A percentile compares a stretch with the other conserved stretches of the same genome.
These are phyloP conservation scores for Crocidura indochinensis DNA, from an alignment of 2,797 vertebrate species.

Conservation along the genomic window DNA sequence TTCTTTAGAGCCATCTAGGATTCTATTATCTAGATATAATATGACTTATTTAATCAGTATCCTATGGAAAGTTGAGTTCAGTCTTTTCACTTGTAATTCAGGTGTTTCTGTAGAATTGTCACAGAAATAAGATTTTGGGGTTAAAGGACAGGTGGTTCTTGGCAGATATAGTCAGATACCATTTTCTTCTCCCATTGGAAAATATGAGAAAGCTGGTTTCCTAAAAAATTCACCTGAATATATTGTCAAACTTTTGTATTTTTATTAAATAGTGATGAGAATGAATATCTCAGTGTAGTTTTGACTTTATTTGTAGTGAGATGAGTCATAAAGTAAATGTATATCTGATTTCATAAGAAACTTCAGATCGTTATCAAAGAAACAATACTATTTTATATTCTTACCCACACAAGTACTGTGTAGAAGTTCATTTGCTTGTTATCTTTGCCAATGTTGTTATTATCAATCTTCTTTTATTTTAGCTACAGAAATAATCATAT, in stretches of 20 bases:
- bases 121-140: slow-evolving; percentile 12
- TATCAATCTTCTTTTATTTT: neutral
- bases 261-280: slow-evolving; percentile 19
- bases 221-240: neutral
- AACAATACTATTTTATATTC: neutral
- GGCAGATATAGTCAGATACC: neutral
- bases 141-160: neutral
- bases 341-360: slow-evolving; percentile 41
- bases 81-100: neutral
- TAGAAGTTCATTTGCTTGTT: neutral
- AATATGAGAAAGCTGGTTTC: slow-evolving; percentile 12
- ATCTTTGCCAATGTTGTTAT: neutral
- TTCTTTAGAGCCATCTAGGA: neutral
- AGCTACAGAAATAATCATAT: neutral
- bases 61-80: neutral
- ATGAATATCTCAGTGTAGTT: slow-evolving; percentile 9
- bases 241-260: slow-evolving; percentile 24
- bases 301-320: neutral
- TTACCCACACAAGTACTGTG: neutral
- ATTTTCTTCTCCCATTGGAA: slow-evolving; percentile 2
- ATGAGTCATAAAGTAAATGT: neutral
- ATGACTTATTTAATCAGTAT: neutral
- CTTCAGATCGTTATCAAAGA: neutral
- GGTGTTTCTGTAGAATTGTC: slow-evolving; percentile 9
- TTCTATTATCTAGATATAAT: neutral